Percentiles rank a stretch among this genome's conserved stretches.
Evolutionary conservation across 2,888 invertebrate genomes (phyloP).

Genomic region (Amiota communis): DNA sequence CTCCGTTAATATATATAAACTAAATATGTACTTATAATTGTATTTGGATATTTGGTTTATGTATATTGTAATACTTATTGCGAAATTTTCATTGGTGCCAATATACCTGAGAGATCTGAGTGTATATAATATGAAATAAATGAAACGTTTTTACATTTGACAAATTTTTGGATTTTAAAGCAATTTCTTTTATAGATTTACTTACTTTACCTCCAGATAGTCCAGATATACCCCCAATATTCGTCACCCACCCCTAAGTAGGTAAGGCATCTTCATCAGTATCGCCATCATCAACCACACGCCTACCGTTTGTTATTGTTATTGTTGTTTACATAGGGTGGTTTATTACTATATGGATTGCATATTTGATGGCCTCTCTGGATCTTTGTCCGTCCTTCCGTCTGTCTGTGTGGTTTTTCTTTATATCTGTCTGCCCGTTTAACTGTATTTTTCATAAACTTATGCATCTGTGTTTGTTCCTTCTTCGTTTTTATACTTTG

Average conservation of each 20-base stretch:
- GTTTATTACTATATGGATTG: neutral
- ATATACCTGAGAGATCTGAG: no score
- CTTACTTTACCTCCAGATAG: neutral
- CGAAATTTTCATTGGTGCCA: no score
- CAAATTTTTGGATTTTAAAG: conserved; percentile 30
- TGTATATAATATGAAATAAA: neutral
- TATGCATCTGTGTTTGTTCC: neutral
- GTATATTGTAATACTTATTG: no score
- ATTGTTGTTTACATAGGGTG: conserved; percentile 12
- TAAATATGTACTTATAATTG: no score
- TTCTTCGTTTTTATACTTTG: no score
- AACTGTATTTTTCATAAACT: neutral
- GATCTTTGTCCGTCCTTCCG: conserved; percentile 2
- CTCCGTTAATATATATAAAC: no score
- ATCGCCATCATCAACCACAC: no score
- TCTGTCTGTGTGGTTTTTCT: neutral
- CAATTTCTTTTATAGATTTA: conserved; percentile 27
- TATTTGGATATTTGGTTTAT: no score
- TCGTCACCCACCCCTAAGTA: no score
- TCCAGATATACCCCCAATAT: neutral
- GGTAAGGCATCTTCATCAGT: no score
- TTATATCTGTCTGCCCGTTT: conserved; percentile 9
- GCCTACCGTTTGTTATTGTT: neutral
- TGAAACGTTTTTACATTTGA: conserved; percentile 26
- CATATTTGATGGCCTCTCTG: no score